These are phyloP conservation scores for Agrypnus murinus DNA, from an alignment of 2,888 invertebrate genomes.

Conservation along the genomic window DNA sequence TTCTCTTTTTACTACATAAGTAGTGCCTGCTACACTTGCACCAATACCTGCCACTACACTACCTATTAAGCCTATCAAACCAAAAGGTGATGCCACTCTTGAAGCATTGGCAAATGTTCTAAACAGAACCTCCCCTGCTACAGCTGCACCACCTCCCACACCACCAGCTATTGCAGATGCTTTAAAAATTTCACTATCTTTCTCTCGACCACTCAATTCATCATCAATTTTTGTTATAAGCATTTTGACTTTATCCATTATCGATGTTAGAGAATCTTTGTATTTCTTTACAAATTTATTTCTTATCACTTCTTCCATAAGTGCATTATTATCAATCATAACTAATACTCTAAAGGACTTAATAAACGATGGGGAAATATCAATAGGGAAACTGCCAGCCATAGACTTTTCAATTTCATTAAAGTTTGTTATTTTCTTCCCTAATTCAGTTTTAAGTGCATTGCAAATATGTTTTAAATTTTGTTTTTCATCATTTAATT, in stretches of 20 bases:
- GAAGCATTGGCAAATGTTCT: background rate
- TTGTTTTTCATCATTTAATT: conserved; percentile 1
- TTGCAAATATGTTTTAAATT: background rate
- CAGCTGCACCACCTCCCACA: background rate
- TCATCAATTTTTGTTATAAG: background rate
- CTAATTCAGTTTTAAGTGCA: background rate
- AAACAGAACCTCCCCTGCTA: background rate
- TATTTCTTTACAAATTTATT: background rate
- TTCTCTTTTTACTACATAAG: background rate
- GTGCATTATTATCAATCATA: background rate
- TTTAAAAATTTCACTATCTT: background rate
- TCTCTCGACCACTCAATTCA: background rate
- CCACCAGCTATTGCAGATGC: conserved; percentile 9
- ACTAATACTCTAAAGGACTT: background rate
- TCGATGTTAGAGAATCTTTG: background rate
- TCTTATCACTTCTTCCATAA: conserved; percentile 12
- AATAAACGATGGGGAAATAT: background rate
- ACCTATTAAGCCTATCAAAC: background rate
- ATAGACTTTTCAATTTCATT: background rate
- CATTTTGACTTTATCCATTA: background rate
- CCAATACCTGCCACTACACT: background rate
- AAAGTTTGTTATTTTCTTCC: background rate
- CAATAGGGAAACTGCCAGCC: background rate
- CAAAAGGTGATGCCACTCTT: conserved; percentile 5
- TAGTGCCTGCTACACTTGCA: conserved; percentile 19